Evolutionary conservation across 2,797 vertebrate species (phyloP).

Genomic region (Danio jaintianensis): DNA sequence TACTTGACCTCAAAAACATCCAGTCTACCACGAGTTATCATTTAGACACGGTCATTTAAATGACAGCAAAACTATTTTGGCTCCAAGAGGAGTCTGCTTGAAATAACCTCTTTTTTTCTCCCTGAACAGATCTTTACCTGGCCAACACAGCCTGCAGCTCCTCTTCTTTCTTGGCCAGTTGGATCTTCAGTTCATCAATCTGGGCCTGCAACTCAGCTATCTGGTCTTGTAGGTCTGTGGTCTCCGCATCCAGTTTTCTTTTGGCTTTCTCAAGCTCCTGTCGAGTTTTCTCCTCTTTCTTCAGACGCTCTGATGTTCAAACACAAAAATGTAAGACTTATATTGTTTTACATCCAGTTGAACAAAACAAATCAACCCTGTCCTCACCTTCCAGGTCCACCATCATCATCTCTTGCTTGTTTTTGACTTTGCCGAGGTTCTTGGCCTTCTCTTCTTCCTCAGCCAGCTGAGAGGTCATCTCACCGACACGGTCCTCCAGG

Average conservation of each 20-base stretch:
- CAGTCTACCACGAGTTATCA: neutral
- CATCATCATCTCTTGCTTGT: conserved; percentile 99
- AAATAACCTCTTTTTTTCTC: neutral
- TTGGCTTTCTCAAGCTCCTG: conserved; percentile 98
- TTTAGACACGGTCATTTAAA: neutral
- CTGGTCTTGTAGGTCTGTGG: conserved; percentile 96
- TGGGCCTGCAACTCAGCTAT: conserved; percentile 95
- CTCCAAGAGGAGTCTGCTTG: neutral
- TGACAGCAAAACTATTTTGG: neutral
- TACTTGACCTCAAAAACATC: neutral
- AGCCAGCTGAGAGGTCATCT: conserved; percentile 91
- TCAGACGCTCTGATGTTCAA: conserved; percentile 86
- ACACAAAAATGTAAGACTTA: neutral
- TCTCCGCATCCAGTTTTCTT: conserved; percentile 94
- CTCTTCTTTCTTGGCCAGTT: conserved; percentile 94
- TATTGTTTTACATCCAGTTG: neutral
- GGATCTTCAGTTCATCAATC: conserved; percentile 93
- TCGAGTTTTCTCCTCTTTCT: conserved; percentile 96
- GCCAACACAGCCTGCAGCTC: conserved; percentile 88
- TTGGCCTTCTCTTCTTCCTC: conserved; percentile 99
- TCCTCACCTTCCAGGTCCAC: conserved; percentile 92
- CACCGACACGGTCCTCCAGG: conserved; percentile 90
- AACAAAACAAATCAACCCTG: neutral
- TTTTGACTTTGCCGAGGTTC: conserved; percentile 94
- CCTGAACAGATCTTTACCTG: conserved; percentile 65